phyloP scores from a whole-genome alignment of 2,888 invertebrate genomes.

The Parthenolecanium corni region DNA sequence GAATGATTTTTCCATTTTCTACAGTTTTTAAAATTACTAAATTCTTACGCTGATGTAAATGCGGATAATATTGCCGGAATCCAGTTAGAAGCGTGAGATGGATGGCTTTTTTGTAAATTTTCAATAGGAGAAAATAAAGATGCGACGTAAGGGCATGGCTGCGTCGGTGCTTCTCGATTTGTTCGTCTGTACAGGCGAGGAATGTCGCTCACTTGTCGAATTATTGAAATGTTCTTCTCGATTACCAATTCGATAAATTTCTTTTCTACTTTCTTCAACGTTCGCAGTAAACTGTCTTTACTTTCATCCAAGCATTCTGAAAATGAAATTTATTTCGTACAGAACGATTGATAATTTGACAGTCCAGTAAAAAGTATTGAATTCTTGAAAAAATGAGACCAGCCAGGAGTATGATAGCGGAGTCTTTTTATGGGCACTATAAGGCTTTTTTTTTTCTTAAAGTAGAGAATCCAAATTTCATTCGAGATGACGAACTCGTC shows the following conservation, averaged over 20 bases:
- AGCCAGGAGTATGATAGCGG: too few relatives aligned
- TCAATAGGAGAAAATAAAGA: conserved; percentile 49
- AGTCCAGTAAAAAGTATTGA: too few relatives aligned
- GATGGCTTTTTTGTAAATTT: conserved; percentile 47
- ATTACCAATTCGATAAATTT: conserved; percentile 39
- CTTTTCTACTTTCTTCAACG: conserved; percentile 1
- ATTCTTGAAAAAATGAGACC: too few relatives aligned
- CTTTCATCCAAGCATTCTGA: conserved; percentile 17
- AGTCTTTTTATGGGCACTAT: too few relatives aligned
- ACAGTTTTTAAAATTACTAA: too few relatives aligned
- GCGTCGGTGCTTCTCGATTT: conserved; percentile 72
- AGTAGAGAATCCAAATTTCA: too few relatives aligned
- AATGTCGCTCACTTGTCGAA: conserved; percentile 81
- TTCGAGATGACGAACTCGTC: too few relatives aligned
- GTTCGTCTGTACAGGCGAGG: conserved; percentile 86
- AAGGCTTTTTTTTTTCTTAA: too few relatives aligned
- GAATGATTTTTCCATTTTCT: too few relatives aligned
- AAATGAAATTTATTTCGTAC: too few relatives aligned
- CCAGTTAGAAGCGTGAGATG: conserved; percentile 36
- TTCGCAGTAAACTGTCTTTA: conserved; percentile 6
- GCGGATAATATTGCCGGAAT: conserved; percentile 40
- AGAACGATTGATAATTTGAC: too few relatives aligned
- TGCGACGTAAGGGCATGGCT: conserved; percentile 68
- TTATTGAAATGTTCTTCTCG: conserved; percentile 43
- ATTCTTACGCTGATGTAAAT: conserved; percentile 44